phyloP scores from a whole-genome alignment of 2,113 vertebrate genomes.

The Platysteira castanea region DNA sequence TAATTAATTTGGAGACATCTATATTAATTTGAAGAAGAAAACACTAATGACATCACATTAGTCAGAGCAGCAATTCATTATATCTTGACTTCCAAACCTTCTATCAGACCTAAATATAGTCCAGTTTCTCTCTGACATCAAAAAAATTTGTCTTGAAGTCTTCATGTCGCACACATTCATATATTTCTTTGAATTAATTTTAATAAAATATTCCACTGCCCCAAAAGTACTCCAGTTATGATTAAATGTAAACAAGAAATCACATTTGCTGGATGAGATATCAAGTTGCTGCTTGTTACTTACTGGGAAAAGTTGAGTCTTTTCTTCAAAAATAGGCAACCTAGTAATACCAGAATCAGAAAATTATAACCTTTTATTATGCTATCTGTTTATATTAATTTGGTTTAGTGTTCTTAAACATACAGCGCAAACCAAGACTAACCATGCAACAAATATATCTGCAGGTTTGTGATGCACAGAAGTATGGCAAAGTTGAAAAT shows the following conservation, averaged over 20 bases:
- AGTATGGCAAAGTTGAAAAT: background rate
- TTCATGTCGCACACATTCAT: background rate
- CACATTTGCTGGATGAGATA: background rate
- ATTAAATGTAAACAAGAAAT: background rate
- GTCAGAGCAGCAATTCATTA: background rate
- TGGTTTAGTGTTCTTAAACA: background rate
- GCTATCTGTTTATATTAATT: background rate
- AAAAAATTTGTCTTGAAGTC: background rate
- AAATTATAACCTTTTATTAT: accelerated
- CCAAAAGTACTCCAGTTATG: background rate
- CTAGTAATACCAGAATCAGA: background rate
- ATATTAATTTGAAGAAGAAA: background rate
- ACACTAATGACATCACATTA: background rate
- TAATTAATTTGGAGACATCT: background rate
- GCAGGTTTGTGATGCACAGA: background rate
- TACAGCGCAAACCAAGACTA: background rate
- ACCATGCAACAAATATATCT: background rate
- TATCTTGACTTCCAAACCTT: background rate
- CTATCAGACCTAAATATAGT: background rate
- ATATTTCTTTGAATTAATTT: background rate
- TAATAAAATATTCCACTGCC: background rate
- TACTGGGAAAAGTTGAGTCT: background rate
- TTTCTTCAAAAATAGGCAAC: background rate
- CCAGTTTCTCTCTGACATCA: background rate
- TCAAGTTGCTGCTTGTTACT: background rate